These are phyloP conservation scores for Tetragonula carbonaria DNA, from an alignment of 2,888 invertebrate species.

Conservation along the genomic window DNA sequence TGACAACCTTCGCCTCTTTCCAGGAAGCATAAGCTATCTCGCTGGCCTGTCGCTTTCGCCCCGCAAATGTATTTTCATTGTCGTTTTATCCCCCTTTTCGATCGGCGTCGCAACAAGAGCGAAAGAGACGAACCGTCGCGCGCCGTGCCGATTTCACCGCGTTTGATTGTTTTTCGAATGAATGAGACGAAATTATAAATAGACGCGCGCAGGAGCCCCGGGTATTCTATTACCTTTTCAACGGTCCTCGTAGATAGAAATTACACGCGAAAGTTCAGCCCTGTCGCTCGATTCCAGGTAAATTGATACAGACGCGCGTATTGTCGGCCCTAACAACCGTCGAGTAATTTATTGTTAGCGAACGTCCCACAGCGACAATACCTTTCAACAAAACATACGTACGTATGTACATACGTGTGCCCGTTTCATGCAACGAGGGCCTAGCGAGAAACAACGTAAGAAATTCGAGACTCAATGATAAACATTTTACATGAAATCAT, in stretches of 20 bases:
- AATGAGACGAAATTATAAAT: conserved; percentile 72
- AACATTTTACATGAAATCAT: background rate
- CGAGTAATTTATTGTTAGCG: conserved; percentile 62
- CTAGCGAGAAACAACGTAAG: conserved; percentile 11
- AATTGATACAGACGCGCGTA: conserved; percentile 60
- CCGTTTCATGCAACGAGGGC: background rate
- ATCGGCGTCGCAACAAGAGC: conserved; percentile 45
- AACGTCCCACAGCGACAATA: conserved; percentile 27
- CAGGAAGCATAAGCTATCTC: conserved; percentile 74
- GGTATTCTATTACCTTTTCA: conserved; percentile 54
- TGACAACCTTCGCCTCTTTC: conserved; percentile 76
- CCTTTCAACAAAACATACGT: conserved; percentile 29
- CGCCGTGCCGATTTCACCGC: conserved; percentile 55
- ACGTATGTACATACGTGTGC: too few species aligned
- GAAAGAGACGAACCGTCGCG: background rate
- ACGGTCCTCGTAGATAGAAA: conserved; percentile 55
- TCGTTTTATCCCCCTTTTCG: conserved; percentile 68
- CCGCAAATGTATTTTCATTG: conserved; percentile 72
- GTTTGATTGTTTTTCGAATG: conserved; percentile 70
- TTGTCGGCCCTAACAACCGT: conserved; percentile 60
- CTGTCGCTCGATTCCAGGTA: conserved; percentile 62
- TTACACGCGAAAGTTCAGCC: conserved; percentile 58
- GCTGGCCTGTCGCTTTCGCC: conserved; percentile 70
- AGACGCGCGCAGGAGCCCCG: conserved; percentile 42
- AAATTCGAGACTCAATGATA: conserved; percentile 14